Evolutionary conservation across 2,797 vertebrate species (phyloP), one percentile per base, ranked within the genome.

Genomic region (Rhinophrynus dorsalis): DNA sequence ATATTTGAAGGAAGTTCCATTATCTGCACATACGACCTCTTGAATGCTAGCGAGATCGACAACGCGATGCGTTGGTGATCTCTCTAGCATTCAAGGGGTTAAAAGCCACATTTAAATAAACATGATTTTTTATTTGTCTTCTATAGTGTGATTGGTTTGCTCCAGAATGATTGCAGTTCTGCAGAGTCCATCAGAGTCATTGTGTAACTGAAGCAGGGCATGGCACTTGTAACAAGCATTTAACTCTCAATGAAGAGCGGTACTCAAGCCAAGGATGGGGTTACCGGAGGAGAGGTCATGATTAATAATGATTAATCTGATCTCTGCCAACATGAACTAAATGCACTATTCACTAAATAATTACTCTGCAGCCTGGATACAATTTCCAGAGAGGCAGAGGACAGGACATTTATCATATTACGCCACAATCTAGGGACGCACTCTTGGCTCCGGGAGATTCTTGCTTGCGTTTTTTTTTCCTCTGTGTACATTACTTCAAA

Each of bases 231-330:
- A 77, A 76, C 62, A 79, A 77, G 77, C 78, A 78, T 80, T n/a
- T 81, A 74, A 77, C 83, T 82, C 81, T 83, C 81, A 83, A 84
- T 85, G 83, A 84, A 86, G 79, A 84, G 58, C 44, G 79, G 75
- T 64, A 66, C 79, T 85, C 78, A 75, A 70, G 72, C 71, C 75
- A 75, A 67, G 79, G 86, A 87, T 87, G 83, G 80, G 58, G 82
- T 86, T 86, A 81, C 86, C 80, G 78, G 84, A 6, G 0, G 77
- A 84, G 82, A 59, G 68, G 74, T 80, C 83, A 87, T 80, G 81
- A 84, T 84, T 85, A 86, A 85, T 82, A 88, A 87, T 82, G 84
- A 88, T 87, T 83, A 88, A 89, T 88, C 52, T 79, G 82, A 88
- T 86, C 80, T 78, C 74, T 32, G 56, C 80, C 80, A 83, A 84